A percentile compares a stretch with the other conserved stretches of the same genome.
phyloP scores from a whole-genome alignment of 2,113 vertebrate species.

The Capra hircus region DNA sequence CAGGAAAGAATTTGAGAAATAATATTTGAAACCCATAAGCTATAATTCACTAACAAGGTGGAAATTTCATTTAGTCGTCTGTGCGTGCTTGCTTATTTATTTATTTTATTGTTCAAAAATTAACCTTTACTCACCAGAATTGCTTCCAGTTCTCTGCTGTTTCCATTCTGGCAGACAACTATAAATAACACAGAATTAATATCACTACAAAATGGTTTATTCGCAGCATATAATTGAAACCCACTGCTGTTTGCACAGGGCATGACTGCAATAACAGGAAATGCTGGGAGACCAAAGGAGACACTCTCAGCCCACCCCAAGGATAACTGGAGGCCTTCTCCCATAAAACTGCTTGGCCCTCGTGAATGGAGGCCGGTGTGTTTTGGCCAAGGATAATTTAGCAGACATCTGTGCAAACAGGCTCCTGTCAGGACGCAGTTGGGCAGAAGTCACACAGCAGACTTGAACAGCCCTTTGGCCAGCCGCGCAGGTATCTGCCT shows the following conservation, averaged over 20 bases:
- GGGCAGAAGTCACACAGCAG: background rate
- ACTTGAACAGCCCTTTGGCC: background rate
- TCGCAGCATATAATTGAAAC: background rate
- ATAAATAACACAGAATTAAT: constrained; percentile 31
- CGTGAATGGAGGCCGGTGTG: background rate
- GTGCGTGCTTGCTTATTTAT: background rate
- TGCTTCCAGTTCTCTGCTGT: constrained; percentile 12
- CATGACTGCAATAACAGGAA: constrained; percentile 15
- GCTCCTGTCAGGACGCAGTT: background rate
- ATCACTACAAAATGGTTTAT: background rate
- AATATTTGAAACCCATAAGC: constrained; percentile 47
- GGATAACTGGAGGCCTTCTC: background rate
- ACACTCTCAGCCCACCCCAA: background rate
- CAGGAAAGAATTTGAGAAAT: constrained; percentile 58
- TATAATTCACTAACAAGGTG: constrained; percentile 52
- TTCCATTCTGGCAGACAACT: constrained; percentile 8
- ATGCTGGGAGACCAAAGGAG: background rate
- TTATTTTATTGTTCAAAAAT: constrained; percentile 19
- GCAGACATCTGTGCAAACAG: background rate
- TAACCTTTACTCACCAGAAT: constrained; percentile 22
- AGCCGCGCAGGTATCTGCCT: background rate
- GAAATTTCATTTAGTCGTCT: constrained; percentile 46
- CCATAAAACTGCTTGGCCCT: background rate
- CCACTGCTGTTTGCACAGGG: background rate
- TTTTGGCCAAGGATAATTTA: constrained; percentile 19